Evolutionary conservation across 2,113 vertebrate species (phyloP), one percentile per base, ranked within the genome.

Genomic region (Thermophis baileyi): DNA sequence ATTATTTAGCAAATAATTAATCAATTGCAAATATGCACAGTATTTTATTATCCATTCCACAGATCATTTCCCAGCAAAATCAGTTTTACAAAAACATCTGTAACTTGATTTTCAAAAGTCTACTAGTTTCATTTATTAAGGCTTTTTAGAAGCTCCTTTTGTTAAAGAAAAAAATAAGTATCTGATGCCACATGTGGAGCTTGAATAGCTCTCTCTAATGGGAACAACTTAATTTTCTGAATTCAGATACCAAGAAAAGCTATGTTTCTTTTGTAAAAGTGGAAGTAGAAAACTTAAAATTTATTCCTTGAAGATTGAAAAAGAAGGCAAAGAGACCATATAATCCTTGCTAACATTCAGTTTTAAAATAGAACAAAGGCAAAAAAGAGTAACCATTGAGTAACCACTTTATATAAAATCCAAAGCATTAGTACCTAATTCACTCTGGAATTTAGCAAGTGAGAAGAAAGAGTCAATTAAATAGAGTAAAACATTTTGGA

Each of bases 1-100:
- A 91, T 95, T 96, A 96, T 91, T 95, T 94, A 93, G 14, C 93
- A 94, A 90, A 87, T 90, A 95, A 11, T 93, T 94, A 91, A 94
- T 95, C 92, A 94, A 92, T 90, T 95, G 22, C 63, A 91, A 93
- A 85, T 88, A 30, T 47, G 0, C 4, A 91, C 87, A 24, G 6
- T 91, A 44, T 90, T 35, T 94, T 85, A 25, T 89, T 93, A 92
- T 89, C 47, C 91, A n/a, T 93, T 94, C 92, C 89, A 91, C 10
- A 6, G 93, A 51, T 27, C 47, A 94, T 93, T 91, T 49, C 44
- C 57, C 0, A 47, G 69, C 92, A 89, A 92, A 93, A 89, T 93
- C 89, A 88, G 55, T 6, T 40, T 92, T 18, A 3, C 1, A 85
- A 47, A 95, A 94, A 6, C 89, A 89, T 92, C 90, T 94, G 6